These are phyloP conservation scores for Phortica okadai DNA, from an alignment of 2,888 invertebrate species.

Conservation along the genomic window DNA sequence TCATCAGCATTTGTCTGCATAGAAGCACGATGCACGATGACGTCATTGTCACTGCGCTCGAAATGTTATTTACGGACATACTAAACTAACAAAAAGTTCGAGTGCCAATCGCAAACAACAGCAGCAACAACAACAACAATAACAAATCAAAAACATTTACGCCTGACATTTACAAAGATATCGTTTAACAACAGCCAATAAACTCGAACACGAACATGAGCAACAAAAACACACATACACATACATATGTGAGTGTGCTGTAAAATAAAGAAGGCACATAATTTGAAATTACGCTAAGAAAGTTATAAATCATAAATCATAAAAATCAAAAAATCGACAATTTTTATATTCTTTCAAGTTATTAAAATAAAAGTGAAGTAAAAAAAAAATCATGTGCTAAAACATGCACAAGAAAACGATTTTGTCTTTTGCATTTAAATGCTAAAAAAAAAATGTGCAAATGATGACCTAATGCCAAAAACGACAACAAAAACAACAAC, in stretches of 20 bases:
- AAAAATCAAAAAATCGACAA: no score
- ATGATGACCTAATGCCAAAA: conserved; percentile 9
- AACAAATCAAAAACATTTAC: background rate
- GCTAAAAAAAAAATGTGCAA: background rate
- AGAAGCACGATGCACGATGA: background rate
- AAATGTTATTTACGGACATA: conserved; percentile 4
- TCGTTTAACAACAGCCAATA: background rate
- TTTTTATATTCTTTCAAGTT: no score
- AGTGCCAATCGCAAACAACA: conserved; percentile 7
- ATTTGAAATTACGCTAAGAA: no score
- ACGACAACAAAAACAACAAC: background rate
- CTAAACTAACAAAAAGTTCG: background rate
- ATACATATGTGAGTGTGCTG: no score
- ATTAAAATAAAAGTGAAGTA: no score
- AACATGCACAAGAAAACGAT: background rate
- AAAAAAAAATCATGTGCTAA: no score
- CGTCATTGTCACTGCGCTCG: conserved; percentile 11
- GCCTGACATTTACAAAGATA: background rate
- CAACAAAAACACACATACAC: background rate
- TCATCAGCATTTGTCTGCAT: background rate
- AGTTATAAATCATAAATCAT: no score
- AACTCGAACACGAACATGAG: conserved; percentile 3
- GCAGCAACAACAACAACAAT: conserved; percentile 8
- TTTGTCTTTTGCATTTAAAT: background rate
- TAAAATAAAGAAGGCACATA: no score